phyloP scores from a whole-genome alignment of 2,888 invertebrate genomes.

The Labia minor region DNA sequence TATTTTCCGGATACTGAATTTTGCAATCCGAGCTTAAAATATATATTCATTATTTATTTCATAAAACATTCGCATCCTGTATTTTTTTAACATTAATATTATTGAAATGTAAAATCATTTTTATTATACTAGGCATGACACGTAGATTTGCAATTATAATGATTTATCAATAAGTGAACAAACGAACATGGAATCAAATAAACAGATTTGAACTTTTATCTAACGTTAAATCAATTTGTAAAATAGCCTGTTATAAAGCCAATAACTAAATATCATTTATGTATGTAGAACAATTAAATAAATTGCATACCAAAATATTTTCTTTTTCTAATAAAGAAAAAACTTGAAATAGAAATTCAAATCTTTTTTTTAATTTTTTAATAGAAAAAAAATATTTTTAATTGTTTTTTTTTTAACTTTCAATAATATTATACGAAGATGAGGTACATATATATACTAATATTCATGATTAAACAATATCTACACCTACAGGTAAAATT shows the following conservation, averaged over 20 bases:
- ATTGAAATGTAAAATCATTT: background rate
- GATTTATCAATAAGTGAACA: conserved; percentile 1
- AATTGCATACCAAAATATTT: too few relatives aligned
- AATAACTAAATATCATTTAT: too few relatives aligned
- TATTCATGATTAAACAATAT: too few relatives aligned
- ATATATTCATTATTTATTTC: background rate
- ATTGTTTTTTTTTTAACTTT: too few relatives aligned
- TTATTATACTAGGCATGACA: background rate
- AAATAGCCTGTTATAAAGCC: background rate
- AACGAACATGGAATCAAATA: background rate
- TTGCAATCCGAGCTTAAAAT: background rate
- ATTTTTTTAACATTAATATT: background rate
- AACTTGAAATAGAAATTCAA: too few relatives aligned
- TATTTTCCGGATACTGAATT: background rate
- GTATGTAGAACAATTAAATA: too few relatives aligned
- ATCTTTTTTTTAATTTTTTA: too few relatives aligned
- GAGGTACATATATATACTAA: too few relatives aligned
- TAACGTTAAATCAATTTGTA: background rate
- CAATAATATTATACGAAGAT: too few relatives aligned
- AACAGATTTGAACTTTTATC: background rate
- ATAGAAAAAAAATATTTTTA: too few relatives aligned
- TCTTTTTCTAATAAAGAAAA: too few relatives aligned
- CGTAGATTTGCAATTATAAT: background rate
- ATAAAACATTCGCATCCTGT: background rate
- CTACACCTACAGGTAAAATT: too few relatives aligned